Conservation (phyloP, 2,113 vertebrate genomes). For the Ifrita kowaldi region DNA sequence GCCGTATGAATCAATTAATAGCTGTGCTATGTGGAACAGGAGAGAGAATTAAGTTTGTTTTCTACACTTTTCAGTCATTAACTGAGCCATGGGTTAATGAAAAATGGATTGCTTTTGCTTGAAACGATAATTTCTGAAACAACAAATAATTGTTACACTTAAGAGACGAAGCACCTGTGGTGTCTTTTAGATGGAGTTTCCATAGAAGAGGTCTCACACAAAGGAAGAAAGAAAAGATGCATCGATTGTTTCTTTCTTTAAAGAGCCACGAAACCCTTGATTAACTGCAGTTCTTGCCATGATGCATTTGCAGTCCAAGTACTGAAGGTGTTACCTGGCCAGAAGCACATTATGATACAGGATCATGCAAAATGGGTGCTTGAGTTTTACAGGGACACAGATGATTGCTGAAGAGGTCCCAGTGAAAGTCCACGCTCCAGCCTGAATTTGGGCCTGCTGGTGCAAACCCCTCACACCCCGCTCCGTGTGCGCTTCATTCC, state of each 20-base stretch:
- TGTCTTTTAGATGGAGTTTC: not conserved
- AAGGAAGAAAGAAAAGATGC: not conserved
- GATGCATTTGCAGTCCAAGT: not conserved
- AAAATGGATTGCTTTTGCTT: not conserved
- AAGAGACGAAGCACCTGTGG: not conserved
- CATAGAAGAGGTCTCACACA: not conserved
- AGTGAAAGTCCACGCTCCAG: rapidly evolving
- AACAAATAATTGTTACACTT: not conserved
- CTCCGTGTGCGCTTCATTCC: rapidly evolving
- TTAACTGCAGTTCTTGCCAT: not conserved
- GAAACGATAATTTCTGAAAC: not conserved
- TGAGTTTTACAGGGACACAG: rapidly evolving
- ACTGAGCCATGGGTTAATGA: not conserved
- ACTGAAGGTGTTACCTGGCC: not conserved
- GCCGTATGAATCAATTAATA: not conserved
- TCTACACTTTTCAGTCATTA: constrained; percentile 2
- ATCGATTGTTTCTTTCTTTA: not conserved
- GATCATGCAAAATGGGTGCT: not conserved
- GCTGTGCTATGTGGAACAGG: not conserved
- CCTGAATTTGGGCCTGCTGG: not conserved
- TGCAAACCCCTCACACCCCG: not conserved
- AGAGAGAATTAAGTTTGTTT: not conserved
- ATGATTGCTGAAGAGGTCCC: not conserved
- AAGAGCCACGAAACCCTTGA: not conserved
- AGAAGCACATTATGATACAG: not conserved